A percentile compares a stretch with the other conserved stretches of the same genome.
Evolutionary conservation across 2,888 invertebrate species (phyloP).

Genomic region (Adineta ricciae): DNA sequence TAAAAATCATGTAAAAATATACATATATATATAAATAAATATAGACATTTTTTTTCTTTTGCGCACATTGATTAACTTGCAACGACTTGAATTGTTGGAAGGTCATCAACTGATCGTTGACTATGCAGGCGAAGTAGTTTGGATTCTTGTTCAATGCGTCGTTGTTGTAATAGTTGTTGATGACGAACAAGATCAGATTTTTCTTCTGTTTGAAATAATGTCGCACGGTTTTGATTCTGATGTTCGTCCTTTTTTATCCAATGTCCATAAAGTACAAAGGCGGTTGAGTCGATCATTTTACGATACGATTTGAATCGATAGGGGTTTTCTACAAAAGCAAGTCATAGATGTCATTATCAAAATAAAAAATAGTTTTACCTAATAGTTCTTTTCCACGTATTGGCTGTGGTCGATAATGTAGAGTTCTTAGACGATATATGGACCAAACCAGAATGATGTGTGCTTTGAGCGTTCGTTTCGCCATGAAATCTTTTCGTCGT

Average conservation of each 20-base stretch:
- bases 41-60: too few species aligned
- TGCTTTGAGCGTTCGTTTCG: constrained; percentile 53
- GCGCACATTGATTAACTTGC: too few species aligned
- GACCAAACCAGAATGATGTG: constrained; percentile 73
- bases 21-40: too few species aligned
- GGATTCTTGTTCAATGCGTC: neutral
- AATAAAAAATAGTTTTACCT: neutral
- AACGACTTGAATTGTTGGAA: too few species aligned
- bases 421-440: constrained; percentile 69
- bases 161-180: neutral
- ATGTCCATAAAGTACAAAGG: constrained; percentile 94
- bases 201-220: constrained; percentile 69
- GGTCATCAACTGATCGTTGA: too few species aligned
- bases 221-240: constrained; percentile 75
- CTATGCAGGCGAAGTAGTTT: too few species aligned
- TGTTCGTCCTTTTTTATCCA: constrained; percentile 99
- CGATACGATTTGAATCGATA: constrained; percentile 76
- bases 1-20: too few species aligned
- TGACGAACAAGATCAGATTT: constrained; percentile 29
- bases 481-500: neutral
- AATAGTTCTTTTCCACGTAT: constrained; percentile 47
- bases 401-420: constrained; percentile 73
- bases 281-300: constrained; percentile 66
- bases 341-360: neutral
- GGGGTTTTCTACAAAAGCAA: constrained; percentile 68